Conservation (phyloP, 2,113 vertebrate species). For the Neogale vison region DNA sequence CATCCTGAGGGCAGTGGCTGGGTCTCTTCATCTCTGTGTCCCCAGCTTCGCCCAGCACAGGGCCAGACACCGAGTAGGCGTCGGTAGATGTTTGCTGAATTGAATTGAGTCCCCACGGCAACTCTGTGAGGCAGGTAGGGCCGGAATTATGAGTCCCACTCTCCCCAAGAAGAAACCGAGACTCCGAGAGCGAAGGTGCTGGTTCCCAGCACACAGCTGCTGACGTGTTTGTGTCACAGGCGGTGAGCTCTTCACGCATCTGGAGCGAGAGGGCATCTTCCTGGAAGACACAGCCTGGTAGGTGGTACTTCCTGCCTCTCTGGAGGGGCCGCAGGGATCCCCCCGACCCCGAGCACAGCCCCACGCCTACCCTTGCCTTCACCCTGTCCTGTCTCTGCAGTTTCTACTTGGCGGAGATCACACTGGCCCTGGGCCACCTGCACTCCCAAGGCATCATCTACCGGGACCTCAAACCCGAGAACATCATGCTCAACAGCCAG, state of each 20-base stretch:
- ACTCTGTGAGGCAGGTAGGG: constrained; percentile 79
- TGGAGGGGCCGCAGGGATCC: rapidly evolving
- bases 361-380: background rate
- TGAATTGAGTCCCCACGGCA: constrained; percentile 75
- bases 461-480: constrained; percentile 95
- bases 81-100: constrained; percentile 78
- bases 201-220: background rate
- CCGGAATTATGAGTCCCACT: constrained; percentile 20
- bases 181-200: background rate
- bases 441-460: constrained; percentile 96
- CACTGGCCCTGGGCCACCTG: constrained; percentile 92
- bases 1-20: constrained; percentile 41
- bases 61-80: constrained; percentile 72
- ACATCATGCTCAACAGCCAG: constrained; percentile 94
- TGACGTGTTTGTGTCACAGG: constrained; percentile 82
- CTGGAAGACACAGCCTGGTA: constrained; percentile 96
- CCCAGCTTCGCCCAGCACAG: constrained; percentile 73
- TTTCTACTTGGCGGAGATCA: constrained; percentile 95
- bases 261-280: constrained; percentile 97
- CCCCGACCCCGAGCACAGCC: rapidly evolving
- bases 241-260: constrained; percentile 95
- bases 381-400: constrained; percentile 76
- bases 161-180: constrained; percentile 33
- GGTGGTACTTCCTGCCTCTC: constrained; percentile 43
- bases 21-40: constrained; percentile 1